Conservation (phyloP, 2,888 invertebrate genomes). For the Lasiommata megera region DNA sequence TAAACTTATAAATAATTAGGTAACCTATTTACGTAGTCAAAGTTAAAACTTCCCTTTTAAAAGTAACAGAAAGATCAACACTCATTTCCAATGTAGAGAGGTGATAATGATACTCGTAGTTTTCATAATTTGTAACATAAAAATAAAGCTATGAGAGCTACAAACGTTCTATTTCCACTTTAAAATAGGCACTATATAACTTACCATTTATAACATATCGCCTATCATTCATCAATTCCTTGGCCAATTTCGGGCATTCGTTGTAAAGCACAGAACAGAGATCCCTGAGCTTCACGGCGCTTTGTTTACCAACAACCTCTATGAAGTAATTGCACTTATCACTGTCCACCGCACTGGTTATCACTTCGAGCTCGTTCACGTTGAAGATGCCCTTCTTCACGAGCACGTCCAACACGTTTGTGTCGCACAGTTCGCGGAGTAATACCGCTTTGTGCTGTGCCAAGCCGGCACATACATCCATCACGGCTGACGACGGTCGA, state of each 20-base stretch:
- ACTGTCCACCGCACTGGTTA: conserved; percentile 66
- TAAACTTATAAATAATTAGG: too few species aligned
- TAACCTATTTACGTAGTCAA: too few species aligned
- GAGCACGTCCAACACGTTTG: conserved; percentile 82
- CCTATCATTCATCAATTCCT: conserved; percentile 83
- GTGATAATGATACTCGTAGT: too few species aligned
- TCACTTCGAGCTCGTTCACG: conserved; percentile 81
- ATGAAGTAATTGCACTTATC: conserved; percentile 83
- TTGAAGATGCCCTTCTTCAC: conserved; percentile 84
- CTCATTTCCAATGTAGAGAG: too few species aligned
- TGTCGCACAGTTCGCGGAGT: conserved; percentile 82
- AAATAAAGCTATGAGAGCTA: too few species aligned
- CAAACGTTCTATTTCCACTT: too few species aligned
- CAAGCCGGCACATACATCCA: conserved; percentile 82
- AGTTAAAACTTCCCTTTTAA: too few species aligned
- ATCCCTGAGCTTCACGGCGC: conserved; percentile 81
- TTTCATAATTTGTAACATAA: too few species aligned
- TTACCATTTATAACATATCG: conserved; percentile 72
- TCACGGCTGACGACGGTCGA: conserved; percentile 76
- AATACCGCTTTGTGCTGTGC: conserved; percentile 83
- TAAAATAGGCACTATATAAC: conserved; percentile 34
- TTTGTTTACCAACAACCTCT: conserved; percentile 83
- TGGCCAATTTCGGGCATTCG: conserved; percentile 83
- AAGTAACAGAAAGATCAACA: too few species aligned
- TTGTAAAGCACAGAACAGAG: conserved; percentile 82